Conservation (phyloP, 2,113 vertebrate species). For the Donacobius atricapilla region DNA sequence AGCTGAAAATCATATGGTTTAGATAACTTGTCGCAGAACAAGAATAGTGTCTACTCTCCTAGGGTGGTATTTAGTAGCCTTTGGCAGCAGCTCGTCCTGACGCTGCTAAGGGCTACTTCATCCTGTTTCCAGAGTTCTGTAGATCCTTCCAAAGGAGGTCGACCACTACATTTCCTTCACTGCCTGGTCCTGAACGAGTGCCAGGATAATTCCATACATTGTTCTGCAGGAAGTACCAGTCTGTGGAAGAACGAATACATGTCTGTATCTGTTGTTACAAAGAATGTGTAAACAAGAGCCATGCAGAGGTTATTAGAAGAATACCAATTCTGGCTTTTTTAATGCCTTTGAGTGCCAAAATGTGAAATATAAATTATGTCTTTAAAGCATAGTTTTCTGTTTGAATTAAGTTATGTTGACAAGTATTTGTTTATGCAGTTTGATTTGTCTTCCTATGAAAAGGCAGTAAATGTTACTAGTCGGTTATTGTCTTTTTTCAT, state of each 20-base stretch:
- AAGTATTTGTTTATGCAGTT: neutral
- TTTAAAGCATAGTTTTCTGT: neutral
- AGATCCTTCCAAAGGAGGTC: neutral
- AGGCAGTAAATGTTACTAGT: neutral
- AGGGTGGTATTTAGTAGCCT: neutral
- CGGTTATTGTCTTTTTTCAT: neutral
- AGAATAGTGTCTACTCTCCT: neutral
- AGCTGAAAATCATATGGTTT: neutral
- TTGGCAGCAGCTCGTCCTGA: neutral
- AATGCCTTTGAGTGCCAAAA: neutral
- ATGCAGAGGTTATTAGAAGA: neutral
- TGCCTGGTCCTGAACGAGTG: neutral
- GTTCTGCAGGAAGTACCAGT: neutral
- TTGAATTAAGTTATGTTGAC: neutral
- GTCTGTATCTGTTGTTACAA: neutral
- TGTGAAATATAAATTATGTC: neutral
- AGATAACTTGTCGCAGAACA: neutral
- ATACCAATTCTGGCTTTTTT: neutral
- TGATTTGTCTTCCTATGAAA: neutral
- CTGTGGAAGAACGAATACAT: fast-evolving
- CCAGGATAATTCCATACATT: neutral
- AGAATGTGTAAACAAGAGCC: neutral
- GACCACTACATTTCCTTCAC: neutral
- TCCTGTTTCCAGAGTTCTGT: neutral
- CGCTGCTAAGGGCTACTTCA: neutral